Percentiles rank a stretch among this genome's conserved stretches.
Conservation (phyloP, 2,113 vertebrate species). For the Thalassoma bifasciatum region DNA sequence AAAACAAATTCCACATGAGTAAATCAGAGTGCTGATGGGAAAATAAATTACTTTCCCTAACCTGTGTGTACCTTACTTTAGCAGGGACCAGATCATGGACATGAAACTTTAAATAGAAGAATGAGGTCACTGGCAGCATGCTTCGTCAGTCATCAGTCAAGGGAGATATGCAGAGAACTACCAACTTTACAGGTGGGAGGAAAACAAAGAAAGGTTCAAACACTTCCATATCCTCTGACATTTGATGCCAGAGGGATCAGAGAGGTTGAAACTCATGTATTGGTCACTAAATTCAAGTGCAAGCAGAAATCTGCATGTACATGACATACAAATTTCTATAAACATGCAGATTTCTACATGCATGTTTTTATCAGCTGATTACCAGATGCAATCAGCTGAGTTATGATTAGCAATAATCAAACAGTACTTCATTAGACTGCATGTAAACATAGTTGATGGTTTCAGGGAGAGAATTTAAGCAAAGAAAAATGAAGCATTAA, state of each 20-base stretch:
- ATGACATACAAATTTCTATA: neutral
- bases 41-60: neutral
- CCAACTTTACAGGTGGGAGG: conserved; percentile 31
- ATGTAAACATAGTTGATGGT: conserved; percentile 22
- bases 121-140: conserved; percentile 35
- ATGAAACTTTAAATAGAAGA: neutral
- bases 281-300: neutral
- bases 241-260: neutral
- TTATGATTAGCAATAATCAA: conserved; percentile 2
- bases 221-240: conserved; percentile 1
- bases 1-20: neutral
- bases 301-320: conserved; percentile 3
- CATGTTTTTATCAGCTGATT: neutral
- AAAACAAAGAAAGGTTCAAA: conserved; percentile 7
- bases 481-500: neutral
- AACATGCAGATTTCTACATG: neutral
- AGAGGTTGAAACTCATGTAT: neutral
- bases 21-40: conserved; percentile 15
- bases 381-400: conserved; percentile 29
- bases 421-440: conserved; percentile 17
- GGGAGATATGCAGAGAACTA: conserved; percentile 35
- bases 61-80: neutral
- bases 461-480: neutral
- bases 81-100: neutral
- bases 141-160: conserved; percentile 14